Evolutionary conservation across 1,140 invertebrate genomes (phyloP), one percentile per base, ranked within the genome.

Genomic region (Pseudomyrmex concolor): DNA sequence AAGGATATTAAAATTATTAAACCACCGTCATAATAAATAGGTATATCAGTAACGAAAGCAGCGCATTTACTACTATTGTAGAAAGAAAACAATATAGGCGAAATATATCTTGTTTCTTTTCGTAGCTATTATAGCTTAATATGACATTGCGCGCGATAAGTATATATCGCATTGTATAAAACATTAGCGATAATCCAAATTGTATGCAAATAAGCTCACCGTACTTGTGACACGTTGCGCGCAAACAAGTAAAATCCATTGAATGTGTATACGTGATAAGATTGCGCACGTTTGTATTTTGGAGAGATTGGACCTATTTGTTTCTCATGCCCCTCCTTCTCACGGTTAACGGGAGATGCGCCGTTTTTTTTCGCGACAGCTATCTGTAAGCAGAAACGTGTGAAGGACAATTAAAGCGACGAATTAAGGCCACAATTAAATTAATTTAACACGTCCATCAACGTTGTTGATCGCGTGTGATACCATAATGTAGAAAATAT

Each of bases 221-320:
- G 67, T 73, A 62, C 66, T 34, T 7, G 71, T 78, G 83, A 88
- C 77, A 72, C 70, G 73, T 83, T 60, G 85, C 86, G 15, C 85
- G 45, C 86, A 87, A 88, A 87, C 83, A 88, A 77, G 77, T 34
- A 83, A 87, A 88, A 87, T 85, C 83, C 67, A 74, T 19, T 71
- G 76, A 88, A 87, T 88, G 87, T 73, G 87, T 73, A 60, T 54
- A 51, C 45, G 63, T 63, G 87, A 88, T 88, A 88, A 88, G 87
- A 88, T 88, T 87, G 84, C 62, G 66, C 50, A 13, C 7, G 15
- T 67, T 67, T 76, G 68, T 88, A 83, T 87, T 88, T 88, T 87
- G 86, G 70, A 83, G 63, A 72, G 78, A 78, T 57, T 77, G 76
- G 77, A 87, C 83, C 51, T 87, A 84, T 88, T 88, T 88, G 77